Evolutionary conservation across 2,888 invertebrate species (phyloP).

Genomic region (Thera obeliscata): DNA sequence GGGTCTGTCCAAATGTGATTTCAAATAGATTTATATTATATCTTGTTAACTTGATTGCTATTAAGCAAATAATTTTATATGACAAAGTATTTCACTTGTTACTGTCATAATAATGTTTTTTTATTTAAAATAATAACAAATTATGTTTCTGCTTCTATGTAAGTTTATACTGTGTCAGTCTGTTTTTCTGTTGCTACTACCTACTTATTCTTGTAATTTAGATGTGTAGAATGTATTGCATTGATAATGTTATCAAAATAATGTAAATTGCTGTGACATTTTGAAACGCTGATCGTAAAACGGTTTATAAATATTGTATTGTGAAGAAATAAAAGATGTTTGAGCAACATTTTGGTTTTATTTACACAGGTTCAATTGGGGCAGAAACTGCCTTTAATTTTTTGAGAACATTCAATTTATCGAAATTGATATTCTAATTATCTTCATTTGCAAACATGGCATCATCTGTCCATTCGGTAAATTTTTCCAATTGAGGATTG

Average conservation of each 20-base stretch:
- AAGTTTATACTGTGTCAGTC: background rate
- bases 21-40: constrained; percentile 25
- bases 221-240: background rate
- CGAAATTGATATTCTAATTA: too few species aligned
- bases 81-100: constrained; percentile 33
- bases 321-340: constrained; percentile 17
- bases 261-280: constrained; percentile 12
- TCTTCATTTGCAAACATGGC: too few species aligned
- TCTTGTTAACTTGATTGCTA: constrained; percentile 32
- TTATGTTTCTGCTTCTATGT: constrained; percentile 10
- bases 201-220: constrained; percentile 6
- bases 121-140: constrained; percentile 11
- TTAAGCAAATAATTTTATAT: constrained; percentile 26
- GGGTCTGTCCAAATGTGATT: constrained; percentile 11
- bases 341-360: constrained; percentile 14
- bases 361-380: too few species aligned
- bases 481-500: too few species aligned
- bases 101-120: constrained; percentile 15
- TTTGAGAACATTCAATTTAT: too few species aligned
- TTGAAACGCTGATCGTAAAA: constrained; percentile 24
- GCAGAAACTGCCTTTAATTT: too few species aligned
- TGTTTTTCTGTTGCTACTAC: background rate
- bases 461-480: too few species aligned
- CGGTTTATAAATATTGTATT: constrained; percentile 17
- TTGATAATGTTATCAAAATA: constrained; percentile 10